Evolutionary conservation across 2,113 vertebrate genomes (phyloP).

Genomic region (Herpetotheres cachinnans): DNA sequence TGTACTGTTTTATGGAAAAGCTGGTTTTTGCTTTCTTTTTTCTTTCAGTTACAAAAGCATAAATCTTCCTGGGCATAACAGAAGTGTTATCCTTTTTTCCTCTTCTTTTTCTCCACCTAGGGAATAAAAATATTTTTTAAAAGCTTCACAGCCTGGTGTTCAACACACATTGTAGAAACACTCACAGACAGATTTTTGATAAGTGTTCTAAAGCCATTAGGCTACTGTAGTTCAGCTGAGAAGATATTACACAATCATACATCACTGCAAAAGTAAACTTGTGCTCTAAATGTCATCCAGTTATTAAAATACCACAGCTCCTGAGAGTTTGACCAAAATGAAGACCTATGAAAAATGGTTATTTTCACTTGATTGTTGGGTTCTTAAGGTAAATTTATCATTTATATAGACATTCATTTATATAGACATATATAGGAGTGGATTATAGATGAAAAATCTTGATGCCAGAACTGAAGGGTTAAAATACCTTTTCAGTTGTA

Average conservation of each 20-base stretch:
- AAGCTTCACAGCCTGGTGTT: neutral
- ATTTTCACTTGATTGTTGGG: neutral
- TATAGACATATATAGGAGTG: neutral
- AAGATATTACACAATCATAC: neutral
- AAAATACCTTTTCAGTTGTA: neutral
- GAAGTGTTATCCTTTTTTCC: neutral
- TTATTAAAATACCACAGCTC: slow-evolving; percentile 26
- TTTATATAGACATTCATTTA: neutral
- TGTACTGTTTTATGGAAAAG: neutral
- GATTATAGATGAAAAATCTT: neutral
- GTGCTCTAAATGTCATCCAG: slow-evolving; percentile 29
- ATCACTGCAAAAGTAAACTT: neutral
- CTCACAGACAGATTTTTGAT: neutral
- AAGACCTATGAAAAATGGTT: neutral
- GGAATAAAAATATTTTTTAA: neutral
- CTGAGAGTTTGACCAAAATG: neutral
- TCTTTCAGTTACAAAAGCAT: neutral
- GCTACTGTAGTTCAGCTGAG: neutral
- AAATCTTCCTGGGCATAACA: neutral
- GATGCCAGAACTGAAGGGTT: neutral
- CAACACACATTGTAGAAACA: neutral
- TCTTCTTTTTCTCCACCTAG: neutral
- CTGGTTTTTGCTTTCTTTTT: neutral
- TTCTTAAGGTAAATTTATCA: neutral
- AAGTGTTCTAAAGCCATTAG: slow-evolving; percentile 6